Percentiles rank a stretch among this genome's conserved stretches.
Evolutionary conservation across 2,113 vertebrate species (phyloP).

Genomic region (Ciconia maguari): DNA sequence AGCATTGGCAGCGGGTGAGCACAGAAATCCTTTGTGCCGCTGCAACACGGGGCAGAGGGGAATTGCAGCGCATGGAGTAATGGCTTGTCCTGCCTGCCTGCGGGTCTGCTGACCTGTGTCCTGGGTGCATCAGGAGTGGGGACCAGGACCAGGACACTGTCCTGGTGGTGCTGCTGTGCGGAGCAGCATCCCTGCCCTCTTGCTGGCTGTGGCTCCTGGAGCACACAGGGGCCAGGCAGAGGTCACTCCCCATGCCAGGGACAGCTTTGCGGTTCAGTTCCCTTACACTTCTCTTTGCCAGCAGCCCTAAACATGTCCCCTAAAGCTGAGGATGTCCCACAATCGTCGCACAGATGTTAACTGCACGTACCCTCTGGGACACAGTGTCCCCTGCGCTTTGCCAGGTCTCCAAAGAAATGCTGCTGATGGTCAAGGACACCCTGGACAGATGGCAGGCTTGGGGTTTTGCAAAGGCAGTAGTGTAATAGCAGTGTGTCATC

Average conservation of each 20-base stretch:
- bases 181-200: neutral
- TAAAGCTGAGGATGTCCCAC: neutral
- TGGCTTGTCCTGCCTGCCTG: neutral
- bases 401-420: neutral
- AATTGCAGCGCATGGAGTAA: fast-evolving
- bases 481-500: neutral
- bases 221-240: neutral
- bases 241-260: neutral
- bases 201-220: neutral
- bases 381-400: neutral
- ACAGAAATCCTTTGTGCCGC: constrained; percentile 22
- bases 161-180: neutral
- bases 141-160: neutral
- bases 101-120: neutral
- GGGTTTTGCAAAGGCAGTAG: neutral
- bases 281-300: neutral
- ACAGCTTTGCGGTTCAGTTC: neutral
- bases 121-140: neutral
- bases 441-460: neutral
- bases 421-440: neutral
- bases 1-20: neutral
- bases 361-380: neutral
- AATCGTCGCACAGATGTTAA: neutral
- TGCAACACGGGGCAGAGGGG: neutral
- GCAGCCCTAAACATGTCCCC: neutral